phyloP scores from a whole-genome alignment of 2,797 vertebrate genomes.

The Siniperca scherzeri region DNA sequence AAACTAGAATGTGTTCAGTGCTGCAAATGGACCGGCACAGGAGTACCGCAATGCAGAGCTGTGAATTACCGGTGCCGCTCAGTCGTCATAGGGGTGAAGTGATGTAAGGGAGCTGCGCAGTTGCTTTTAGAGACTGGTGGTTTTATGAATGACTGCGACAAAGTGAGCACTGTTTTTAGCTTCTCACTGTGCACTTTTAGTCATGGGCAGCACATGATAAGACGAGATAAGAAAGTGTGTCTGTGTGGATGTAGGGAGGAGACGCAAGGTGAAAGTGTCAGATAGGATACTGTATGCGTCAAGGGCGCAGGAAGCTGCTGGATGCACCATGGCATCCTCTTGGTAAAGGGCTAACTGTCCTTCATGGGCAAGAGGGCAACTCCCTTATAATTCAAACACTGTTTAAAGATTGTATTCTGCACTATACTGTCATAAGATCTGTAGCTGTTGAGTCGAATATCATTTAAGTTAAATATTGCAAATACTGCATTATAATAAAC shows the following conservation, averaged over 20 bases:
- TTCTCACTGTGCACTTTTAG: conserved; percentile 4
- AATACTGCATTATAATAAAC: neutral
- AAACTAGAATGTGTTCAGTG: neutral
- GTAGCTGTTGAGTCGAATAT: neutral
- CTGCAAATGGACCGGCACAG: conserved; percentile 60
- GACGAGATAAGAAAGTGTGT: conserved; percentile 9
- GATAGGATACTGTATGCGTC: conserved; percentile 42
- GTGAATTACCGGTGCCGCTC: conserved; percentile 60
- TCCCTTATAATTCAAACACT: neutral
- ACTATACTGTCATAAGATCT: neutral
- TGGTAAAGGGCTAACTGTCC: neutral
- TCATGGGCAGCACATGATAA: neutral
- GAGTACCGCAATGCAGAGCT: conserved; percentile 88
- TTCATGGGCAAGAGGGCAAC: conserved; percentile 18
- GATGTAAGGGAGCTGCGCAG: conserved; percentile 68
- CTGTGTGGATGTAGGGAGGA: conserved; percentile 28
- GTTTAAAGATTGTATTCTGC: neutral
- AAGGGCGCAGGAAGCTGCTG: conserved; percentile 58
- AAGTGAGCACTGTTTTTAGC: neutral
- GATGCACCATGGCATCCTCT: conserved; percentile 13
- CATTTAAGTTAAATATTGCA: neutral
- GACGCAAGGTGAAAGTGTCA: conserved; percentile 63
- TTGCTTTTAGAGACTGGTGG: conserved; percentile 17
- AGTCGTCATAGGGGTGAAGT: conserved; percentile 61
- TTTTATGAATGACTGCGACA: conserved; percentile 6